phyloP scores from a whole-genome alignment of 92 coral and sea anemone genomes.

The Phenganax subtilis region DNA sequence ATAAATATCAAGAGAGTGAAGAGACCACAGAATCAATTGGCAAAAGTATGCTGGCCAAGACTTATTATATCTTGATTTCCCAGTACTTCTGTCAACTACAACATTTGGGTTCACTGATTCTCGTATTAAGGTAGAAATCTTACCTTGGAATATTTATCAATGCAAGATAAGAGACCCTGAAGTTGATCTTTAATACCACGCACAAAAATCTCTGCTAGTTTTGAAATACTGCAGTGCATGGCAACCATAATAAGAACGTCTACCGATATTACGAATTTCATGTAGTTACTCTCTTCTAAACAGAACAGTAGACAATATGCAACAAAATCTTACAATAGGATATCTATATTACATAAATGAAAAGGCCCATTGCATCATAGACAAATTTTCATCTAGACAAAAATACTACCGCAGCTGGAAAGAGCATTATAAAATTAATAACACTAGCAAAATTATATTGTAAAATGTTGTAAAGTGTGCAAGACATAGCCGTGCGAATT shows the following conservation, averaged over 20 bases:
- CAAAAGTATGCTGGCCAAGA: neutral
- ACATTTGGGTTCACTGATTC: neutral
- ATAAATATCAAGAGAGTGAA: too few relatives aligned
- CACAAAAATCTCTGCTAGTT: conserved; percentile 55
- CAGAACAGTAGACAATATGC: neutral
- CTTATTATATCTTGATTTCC: neutral
- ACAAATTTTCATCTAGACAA: too few relatives aligned
- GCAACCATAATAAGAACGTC: conserved; percentile 60
- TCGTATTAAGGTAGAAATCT: neutral
- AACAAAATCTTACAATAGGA: too few relatives aligned
- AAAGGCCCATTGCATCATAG: too few relatives aligned
- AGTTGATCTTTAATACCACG: conserved; percentile 61
- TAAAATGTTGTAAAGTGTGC: too few relatives aligned
- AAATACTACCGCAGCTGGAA: too few relatives aligned
- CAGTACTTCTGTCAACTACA: neutral
- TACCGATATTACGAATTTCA: conserved; percentile 46
- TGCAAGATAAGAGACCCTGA: conserved; percentile 48
- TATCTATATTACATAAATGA: too few relatives aligned
- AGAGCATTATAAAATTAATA: too few relatives aligned
- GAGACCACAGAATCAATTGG: too few relatives aligned
- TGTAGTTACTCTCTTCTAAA: conserved; percentile 37
- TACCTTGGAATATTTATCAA: conserved; percentile 60
- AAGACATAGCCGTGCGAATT: too few relatives aligned
- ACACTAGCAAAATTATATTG: too few relatives aligned
- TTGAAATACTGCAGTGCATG: conserved; percentile 34